Evolutionary conservation across 2,113 vertebrate genomes (phyloP).

Genomic region (Micronycteris hirsuta): DNA sequence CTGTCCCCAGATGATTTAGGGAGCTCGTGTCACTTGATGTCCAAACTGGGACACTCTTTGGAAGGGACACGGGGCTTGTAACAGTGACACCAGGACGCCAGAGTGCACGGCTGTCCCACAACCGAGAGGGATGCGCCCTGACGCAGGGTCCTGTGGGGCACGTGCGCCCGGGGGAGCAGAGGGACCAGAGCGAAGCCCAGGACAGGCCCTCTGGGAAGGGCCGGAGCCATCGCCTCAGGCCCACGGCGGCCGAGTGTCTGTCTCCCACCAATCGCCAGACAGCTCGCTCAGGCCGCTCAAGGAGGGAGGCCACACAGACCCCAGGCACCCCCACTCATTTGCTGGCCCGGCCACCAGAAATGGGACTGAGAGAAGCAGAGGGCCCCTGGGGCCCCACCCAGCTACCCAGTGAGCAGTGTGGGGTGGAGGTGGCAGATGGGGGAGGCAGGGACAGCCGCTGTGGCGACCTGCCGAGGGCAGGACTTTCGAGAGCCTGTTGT

Average conservation of each 20-base stretch:
- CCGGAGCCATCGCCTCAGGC: background rate
- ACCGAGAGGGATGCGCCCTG: background rate
- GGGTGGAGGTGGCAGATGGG: background rate
- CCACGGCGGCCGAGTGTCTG: background rate
- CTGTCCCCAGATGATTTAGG: background rate
- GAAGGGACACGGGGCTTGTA: background rate
- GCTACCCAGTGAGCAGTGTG: background rate
- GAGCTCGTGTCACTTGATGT: background rate
- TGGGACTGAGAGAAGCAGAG: background rate
- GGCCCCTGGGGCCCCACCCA: background rate
- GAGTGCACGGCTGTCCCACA: background rate
- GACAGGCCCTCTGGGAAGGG: background rate
- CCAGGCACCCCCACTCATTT: too few species aligned
- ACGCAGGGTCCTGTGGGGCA: background rate
- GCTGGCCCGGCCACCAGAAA: background rate
- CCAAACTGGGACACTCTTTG: background rate
- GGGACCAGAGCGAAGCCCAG: too few species aligned
- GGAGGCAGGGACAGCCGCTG: background rate
- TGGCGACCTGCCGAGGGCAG: background rate
- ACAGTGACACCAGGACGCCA: background rate
- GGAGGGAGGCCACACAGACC: background rate
- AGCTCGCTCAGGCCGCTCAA: background rate
- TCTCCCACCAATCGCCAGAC: background rate
- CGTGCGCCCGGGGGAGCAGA: background rate
- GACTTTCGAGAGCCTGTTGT: background rate